Conservation (phyloP, 30 jellyfish, hydroid and myxozoan species). For the Phacellophora camtschatica region DNA sequence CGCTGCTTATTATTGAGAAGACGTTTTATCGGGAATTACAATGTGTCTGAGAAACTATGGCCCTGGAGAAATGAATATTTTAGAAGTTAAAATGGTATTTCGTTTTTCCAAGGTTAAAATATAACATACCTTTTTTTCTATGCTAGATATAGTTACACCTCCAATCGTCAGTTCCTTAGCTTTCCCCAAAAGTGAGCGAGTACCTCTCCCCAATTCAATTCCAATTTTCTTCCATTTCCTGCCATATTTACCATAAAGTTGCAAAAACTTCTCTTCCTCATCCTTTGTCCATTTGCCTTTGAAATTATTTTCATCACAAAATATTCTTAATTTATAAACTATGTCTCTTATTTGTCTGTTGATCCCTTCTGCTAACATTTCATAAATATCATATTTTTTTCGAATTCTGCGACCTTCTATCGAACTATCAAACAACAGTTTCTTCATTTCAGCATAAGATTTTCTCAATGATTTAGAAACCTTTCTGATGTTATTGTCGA, state of each 20-base stretch:
- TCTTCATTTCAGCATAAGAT: not conserved
- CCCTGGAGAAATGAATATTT: no score
- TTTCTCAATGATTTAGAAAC: not conserved
- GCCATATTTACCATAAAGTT: conserved; percentile 18
- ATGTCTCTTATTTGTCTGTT: conserved; percentile 23
- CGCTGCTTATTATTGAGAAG: no score
- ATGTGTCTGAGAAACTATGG: no score
- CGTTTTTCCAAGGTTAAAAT: no score
- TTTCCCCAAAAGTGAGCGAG: not conserved
- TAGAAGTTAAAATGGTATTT: no score
- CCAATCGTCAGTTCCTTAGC: not conserved
- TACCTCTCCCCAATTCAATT: conserved; percentile 31
- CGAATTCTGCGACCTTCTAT: not conserved
- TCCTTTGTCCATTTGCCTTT: conserved; percentile 26
- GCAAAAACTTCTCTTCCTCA: not conserved
- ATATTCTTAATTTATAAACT: not conserved
- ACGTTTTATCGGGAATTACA: no score
- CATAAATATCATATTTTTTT: conserved; percentile 8
- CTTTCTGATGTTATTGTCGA: conserved; percentile 1
- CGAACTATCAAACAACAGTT: conserved; percentile 1
- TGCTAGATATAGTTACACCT: no score
- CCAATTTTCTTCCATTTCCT: conserved; percentile 30
- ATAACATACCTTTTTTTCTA: no score
- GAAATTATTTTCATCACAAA: conserved; percentile 5
- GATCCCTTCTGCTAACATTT: conserved; percentile 29